Evolutionary conservation across 2,113 vertebrate species (phyloP), one percentile per base, ranked within the genome.

Genomic region (Hemibagrus wyckioides): DNA sequence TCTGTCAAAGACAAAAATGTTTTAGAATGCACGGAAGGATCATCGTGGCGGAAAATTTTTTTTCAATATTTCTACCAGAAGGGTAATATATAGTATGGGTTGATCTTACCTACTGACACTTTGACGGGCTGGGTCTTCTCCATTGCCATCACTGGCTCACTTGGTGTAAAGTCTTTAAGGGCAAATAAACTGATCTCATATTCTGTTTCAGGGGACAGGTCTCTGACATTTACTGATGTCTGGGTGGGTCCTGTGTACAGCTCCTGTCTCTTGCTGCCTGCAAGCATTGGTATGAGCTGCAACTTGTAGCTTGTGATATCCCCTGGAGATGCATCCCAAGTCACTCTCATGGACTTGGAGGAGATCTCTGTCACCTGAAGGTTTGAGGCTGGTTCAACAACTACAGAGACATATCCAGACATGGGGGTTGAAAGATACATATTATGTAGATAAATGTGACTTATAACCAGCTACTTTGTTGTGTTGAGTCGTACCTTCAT

Each of bases 41-140:
- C 0, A 57, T 82, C 4, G 39, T 71, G 9, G 36, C 1, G 39
- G 8, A 6, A 52, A 23, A 71, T 39, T 7, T 67, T 2, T 73
- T 85, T 39, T 17, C n/a, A 15, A 39, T 39, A 39, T 41, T 41
- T 14, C 25, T 85, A 76, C 19, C n/a, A 23, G 11, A 50, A 63
- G 52, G 21, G 84, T 59, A 75, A n/a, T 56, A 25, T 48, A 63
- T 80, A 25, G 41, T 33, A 80, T 80, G 10, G 73, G 57, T 59
- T 73, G 6, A 65, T 50, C 73, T 84, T 48, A 99, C 98, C 98
- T 92, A 97, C 95, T 95, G 96, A 96, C 87, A 99, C 96, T 92
- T 97, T 98, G 63, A 98, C 90, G 71, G 97, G 97, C 85, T 99
- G 97, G 50, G 98, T 99, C 94, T 97, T 99, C 89, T 98, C 97